Evolutionary conservation across 1,140 invertebrate genomes (phyloP), one percentile per base, ranked within the genome.

Genomic region (Lucilia cuprina): DNA sequence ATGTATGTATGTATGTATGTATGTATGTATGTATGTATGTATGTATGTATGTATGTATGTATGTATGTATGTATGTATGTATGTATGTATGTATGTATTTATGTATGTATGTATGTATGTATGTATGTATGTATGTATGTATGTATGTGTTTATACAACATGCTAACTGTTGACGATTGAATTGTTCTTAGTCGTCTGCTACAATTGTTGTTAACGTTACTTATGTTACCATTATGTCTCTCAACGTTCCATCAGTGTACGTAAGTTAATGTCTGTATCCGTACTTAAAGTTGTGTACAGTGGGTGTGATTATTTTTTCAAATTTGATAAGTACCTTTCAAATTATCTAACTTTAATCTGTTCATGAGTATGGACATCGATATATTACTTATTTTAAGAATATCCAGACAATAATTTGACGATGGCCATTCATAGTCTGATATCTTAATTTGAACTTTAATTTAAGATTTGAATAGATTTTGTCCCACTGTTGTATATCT

Each of bases 141-240:
- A 14, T 34, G 30, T 34, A 10, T 34, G 25, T 75, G 74, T 17
- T 19, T 47, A 7, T 78, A 35, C 13, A 17, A 78, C 41, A 49
- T 25, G 77, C n/a, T 25, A 70, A 70, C 25, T 80, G 41, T 80
- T 80, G 77, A 50, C 41, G 47, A 80, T 80, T 80, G 77, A 80
- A 80, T 80, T 70, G 65, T 70, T 80, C 19, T 80, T 50, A 80
- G 77, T 41, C 41, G 65, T 70, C 77, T 80, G 77, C 77, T 19
- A 50, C 41, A 80, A 80, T 80, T 80, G 77, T 80, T 80, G 77
- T n/a, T 80, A 80, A 80, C 77, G 77, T 80, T 80, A 80, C 77
- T 80, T 80, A 49, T 80, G 77, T 49, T 80, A 80, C 41, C 77
- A 80, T 50, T 21, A 80, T 80, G 19, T 49, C 77, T 80, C 19